These are phyloP conservation scores for Pampus argenteus DNA, from an alignment of 2,797 vertebrate species.

Conservation along the genomic window DNA sequence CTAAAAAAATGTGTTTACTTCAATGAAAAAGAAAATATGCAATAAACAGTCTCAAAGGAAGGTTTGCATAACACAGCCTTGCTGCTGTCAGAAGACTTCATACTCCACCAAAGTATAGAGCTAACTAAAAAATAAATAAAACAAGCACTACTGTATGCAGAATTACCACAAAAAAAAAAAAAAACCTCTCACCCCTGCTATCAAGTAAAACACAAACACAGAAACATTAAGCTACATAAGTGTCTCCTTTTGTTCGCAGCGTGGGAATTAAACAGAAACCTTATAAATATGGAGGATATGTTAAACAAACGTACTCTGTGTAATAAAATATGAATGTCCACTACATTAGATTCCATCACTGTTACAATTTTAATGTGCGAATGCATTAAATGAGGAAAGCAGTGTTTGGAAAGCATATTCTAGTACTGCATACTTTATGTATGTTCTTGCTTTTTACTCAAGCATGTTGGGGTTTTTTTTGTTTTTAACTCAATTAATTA, in stretches of 20 bases:
- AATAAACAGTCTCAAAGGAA: not conserved
- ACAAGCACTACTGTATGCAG: not conserved
- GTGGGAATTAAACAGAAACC: not conserved
- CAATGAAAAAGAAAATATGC: not conserved
- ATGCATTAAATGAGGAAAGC: constrained; percentile 32
- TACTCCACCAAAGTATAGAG: not conserved
- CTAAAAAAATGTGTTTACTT: too few relatives aligned
- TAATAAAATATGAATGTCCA: constrained; percentile 40
- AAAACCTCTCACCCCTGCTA: not conserved
- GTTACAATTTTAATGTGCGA: constrained; percentile 47
- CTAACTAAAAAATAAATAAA: too few relatives aligned
- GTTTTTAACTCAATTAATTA: not conserved
- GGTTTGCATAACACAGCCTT: not conserved
- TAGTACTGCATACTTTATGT: constrained; percentile 21
- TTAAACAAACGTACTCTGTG: constrained; percentile 7
- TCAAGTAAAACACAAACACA: constrained; percentile 10
- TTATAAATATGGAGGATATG: constrained; percentile 12
- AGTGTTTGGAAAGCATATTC: constrained; percentile 14
- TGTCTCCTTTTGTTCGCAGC: not conserved
- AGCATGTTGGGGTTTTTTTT: not conserved
- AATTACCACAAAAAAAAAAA: not conserved
- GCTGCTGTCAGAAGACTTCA: not conserved
- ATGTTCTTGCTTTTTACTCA: constrained; percentile 5
- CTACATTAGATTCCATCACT: constrained; percentile 15
- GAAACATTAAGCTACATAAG: not conserved